Percentiles rank a stretch among this genome's conserved stretches.
Evolutionary conservation across 2,888 invertebrate genomes (phyloP).

Genomic region (Tipula confusa): DNA sequence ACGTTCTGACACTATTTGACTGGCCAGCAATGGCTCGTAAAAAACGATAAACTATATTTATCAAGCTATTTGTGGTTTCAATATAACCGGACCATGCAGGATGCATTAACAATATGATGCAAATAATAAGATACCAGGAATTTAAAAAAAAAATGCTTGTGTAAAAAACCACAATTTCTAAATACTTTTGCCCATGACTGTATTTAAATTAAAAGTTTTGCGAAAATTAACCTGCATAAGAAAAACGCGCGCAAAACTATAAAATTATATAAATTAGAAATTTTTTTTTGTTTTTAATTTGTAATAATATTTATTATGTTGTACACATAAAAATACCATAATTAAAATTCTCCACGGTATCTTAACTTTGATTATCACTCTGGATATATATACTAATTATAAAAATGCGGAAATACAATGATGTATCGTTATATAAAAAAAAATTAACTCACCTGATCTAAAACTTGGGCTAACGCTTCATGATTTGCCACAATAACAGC

Average conservation of each 20-base stretch:
- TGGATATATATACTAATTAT: background rate
- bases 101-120: too few species aligned
- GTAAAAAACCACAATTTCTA: too few species aligned
- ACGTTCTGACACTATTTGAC: too few species aligned
- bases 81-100: too few species aligned
- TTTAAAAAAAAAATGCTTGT: too few species aligned
- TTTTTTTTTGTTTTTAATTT: background rate
- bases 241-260: background rate
- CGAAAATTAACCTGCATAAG: background rate
- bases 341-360: background rate
- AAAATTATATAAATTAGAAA: background rate
- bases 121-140: too few species aligned
- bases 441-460: slow-evolving; percentile 68
- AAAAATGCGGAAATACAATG: background rate
- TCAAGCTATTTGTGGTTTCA: too few species aligned
- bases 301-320: background rate
- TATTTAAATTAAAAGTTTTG: background rate
- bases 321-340: background rate
- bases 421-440: background rate
- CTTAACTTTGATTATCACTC: background rate
- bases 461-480: slow-evolving; percentile 80
- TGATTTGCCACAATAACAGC: slow-evolving; percentile 87
- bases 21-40: too few species aligned
- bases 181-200: background rate
- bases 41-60: too few species aligned